Base-by-base conservation (phyloP, 2,888 invertebrate genomes). In the Hoplodrina blanda region DNA sequence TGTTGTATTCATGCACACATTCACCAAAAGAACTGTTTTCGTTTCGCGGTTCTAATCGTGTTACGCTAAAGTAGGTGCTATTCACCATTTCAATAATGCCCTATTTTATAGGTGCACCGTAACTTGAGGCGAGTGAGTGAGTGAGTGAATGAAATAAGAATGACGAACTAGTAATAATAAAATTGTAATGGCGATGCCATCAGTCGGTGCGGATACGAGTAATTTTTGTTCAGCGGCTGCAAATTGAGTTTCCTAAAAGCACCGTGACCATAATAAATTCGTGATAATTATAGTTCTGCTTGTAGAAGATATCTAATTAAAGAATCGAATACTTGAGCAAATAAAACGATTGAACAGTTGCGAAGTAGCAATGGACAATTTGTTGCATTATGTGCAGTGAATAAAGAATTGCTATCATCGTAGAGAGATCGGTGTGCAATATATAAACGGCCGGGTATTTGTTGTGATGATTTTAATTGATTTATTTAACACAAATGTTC, bases 1-100 rank as follows among this genome's bases (percentile, higher is more conserved):
- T 86, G 86, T 84, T 89, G 89, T 90, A 91, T 90, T 85, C 77
- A 87, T 89, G 88, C 92, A 92, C 93, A 94, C 93, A 91, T 91
- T 90, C 89, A 90, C 85, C 82, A 74, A 86, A 85, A 81, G 84
- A 86, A 88, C 88, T 90, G 89, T 93, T 92, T 91, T 91, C 85
- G 81, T 88, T 88, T 86, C 73, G 78, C 84, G 73, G 74, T 81
- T 56, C 66, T 57, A 68, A 69, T 73, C 41, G 52, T 73, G 78
- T 57, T 77, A 72, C 30, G 78, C 86, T 60, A 87, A 86, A 85
- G 68, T 90, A 82, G 79, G 61, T 81, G 80, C 81, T 89, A 86
- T 84, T 73, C 19, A 19, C 10, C 53, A 33, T 67, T 8, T 0
- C 13, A 55, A 73, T 84, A 86, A 61, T 81, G 82, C 63, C 73